Evolutionary conservation across 2,888 invertebrate species (phyloP).

Genomic region (Cryptops parisi): DNA sequence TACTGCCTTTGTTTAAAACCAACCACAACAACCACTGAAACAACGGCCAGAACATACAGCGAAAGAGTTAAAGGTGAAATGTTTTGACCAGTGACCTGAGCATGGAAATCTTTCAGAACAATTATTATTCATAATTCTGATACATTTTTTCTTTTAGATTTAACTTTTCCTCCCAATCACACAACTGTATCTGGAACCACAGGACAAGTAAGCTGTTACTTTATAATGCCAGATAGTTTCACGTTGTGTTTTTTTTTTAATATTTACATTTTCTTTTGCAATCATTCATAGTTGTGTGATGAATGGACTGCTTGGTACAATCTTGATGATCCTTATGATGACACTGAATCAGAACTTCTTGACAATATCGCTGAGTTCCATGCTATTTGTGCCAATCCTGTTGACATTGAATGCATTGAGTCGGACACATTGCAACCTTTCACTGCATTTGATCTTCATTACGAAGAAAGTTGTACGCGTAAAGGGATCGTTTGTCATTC

Average conservation of each 20-base stretch:
- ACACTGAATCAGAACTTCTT: constrained; percentile 24
- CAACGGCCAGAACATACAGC: constrained; percentile 3
- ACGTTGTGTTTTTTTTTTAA: no score
- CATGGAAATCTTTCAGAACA: no score
- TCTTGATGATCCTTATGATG: constrained; percentile 21
- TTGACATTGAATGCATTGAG: constrained; percentile 14
- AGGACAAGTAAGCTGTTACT: no score
- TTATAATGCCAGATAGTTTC: no score
- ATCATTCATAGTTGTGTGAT: constrained; percentile 13
- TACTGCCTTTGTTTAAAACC: constrained; percentile 22
- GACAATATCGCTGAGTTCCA: constrained; percentile 21
- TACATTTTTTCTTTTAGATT: no score
- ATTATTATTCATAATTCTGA: no score
- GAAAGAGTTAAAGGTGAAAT: background rate
- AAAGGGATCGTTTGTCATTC: constrained; percentile 16
- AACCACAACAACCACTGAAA: constrained; percentile 6
- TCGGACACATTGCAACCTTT: constrained; percentile 3
- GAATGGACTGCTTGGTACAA: constrained; percentile 40
- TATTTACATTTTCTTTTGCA: no score
- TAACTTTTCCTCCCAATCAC: no score
- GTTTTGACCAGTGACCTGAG: no score
- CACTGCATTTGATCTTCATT: constrained; percentile 12
- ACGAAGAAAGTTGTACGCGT: constrained; percentile 13
- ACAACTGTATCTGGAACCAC: no score
- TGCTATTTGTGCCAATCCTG: constrained; percentile 22